A percentile compares a stretch with the other conserved stretches of the same genome.
These are phyloP conservation scores for Ranitomeya variabilis DNA, from an alignment of 2,113 vertebrate species.

Conservation along the genomic window DNA sequence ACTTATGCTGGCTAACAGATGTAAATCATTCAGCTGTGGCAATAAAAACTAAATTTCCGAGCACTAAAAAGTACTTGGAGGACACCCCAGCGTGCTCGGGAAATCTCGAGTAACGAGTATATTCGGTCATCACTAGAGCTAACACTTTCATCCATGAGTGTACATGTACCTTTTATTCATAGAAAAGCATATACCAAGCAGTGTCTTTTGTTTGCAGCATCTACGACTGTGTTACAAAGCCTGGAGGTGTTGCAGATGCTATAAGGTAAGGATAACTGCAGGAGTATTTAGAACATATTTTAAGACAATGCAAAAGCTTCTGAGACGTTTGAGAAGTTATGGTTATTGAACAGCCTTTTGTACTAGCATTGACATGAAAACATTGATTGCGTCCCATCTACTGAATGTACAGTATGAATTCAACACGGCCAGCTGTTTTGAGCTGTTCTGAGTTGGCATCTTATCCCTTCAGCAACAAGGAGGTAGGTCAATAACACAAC, in stretches of 20 bases:
- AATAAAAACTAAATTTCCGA: no score
- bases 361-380: neutral
- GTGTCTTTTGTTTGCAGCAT: neutral
- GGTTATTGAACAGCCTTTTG: neutral
- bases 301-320: neutral
- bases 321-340: neutral
- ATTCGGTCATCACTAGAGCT: no score
- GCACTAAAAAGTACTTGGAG: no score
- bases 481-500: conserved; percentile 20
- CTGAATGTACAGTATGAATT: neutral
- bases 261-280: no score
- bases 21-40: no score
- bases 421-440: neutral
- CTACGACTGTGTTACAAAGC: no score
- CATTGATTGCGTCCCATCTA: neutral
- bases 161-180: neutral
- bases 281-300: neutral
- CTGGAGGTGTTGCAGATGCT: no score
- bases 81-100: no score
- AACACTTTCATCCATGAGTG: no score
- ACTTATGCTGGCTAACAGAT: no score
- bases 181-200: neutral
- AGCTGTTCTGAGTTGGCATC: no score
- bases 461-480: conserved; percentile 3
- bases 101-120: no score